A percentile compares a stretch with the other conserved stretches of the same genome.
These are phyloP conservation scores for Apoda limacodes DNA, from an alignment of 2,888 invertebrate species.

Conservation along the genomic window DNA sequence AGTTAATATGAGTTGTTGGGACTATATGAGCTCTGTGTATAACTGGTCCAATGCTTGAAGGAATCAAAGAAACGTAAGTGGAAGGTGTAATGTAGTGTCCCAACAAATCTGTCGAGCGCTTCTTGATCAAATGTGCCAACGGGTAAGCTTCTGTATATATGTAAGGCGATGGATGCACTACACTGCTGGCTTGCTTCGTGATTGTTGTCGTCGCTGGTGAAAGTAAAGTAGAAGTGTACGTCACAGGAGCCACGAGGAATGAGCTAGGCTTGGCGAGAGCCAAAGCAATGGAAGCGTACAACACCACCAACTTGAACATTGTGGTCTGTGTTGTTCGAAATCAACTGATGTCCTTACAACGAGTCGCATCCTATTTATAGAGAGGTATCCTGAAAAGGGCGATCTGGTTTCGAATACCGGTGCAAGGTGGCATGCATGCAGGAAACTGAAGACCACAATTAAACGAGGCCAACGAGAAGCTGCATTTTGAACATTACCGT, in stretches of 20 bases:
- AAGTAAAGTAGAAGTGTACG: conserved; percentile 30
- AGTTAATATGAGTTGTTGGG: conserved; percentile 3
- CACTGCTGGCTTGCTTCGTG: conserved; percentile 48
- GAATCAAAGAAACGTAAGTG: conserved; percentile 9
- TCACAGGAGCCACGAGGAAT: conserved; percentile 23
- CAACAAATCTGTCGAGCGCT: conserved; percentile 27
- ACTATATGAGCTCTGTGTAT: conserved; percentile 14
- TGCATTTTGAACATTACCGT: too few species aligned
- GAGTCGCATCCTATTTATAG: conserved; percentile 44
- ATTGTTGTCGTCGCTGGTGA: conserved; percentile 43
- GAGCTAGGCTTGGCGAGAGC: conserved; percentile 53
- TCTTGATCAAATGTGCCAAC: conserved; percentile 40
- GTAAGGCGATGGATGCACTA: conserved; percentile 50
- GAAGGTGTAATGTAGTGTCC: conserved; percentile 14
- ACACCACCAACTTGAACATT: conserved; percentile 67
- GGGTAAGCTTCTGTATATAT: conserved; percentile 34
- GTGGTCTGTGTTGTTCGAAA: conserved; percentile 52
- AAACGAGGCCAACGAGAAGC: too few species aligned
- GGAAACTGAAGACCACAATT: conserved; percentile 62
- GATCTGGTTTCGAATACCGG: conserved; percentile 52
- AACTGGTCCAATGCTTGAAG: conserved; percentile 23
- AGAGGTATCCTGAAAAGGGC: conserved; percentile 42
- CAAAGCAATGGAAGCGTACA: conserved; percentile 70
- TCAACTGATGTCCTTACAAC: conserved; percentile 44
- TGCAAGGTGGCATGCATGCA: conserved; percentile 42